Evolutionary conservation across 2,888 invertebrate species (phyloP), one percentile per base, ranked within the genome.

Genomic region (Trilocha varians): DNA sequence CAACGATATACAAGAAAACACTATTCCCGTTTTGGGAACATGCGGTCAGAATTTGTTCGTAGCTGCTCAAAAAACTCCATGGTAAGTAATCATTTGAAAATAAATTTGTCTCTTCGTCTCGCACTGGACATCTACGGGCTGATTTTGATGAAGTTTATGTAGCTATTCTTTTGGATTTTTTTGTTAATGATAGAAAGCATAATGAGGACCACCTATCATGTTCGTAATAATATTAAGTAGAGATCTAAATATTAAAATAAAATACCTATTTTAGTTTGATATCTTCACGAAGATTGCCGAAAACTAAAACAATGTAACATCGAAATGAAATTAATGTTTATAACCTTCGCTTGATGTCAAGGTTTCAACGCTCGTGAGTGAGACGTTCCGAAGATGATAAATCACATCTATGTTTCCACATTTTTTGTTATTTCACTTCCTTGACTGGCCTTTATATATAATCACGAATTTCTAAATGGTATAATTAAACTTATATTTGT

Each of bases 1-100:
- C 65, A 93, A 93, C 61, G 88, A 89, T 54, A 80, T 87, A 1
- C 84, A 86, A 15, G 92, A 92, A 43, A 87, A 92, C 45, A 87
- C 88, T 45, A 87, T 91, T 18, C 88, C 91, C 13, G 78, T 87
- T 45, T 90, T 90, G 50, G 94, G 94, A 18, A 77, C 88, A 17
- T 94, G 94, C 62, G 94, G 94, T 2, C 94, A 94, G 70, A 94
- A 94, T 70, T 90, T 94, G 45, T 94, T 94, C 67, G 91, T 93
- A 16, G 88, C 93, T n/a, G 89, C 91, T 2, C 90, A 91, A 51
- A 90, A 91, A 76, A 92, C 93, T 16, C 92, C 93, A 18, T 94
- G 94, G 94, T 44, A 44, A 34, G 14, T 36, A 9, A 2, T 25
- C 25, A 9, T 9, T 25, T 25, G 11, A 9, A 25, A 25, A 25